These are phyloP conservation scores for Leptarthrus brevirostris DNA, from an alignment of 2,888 invertebrate genomes.

Conservation along the genomic window DNA sequence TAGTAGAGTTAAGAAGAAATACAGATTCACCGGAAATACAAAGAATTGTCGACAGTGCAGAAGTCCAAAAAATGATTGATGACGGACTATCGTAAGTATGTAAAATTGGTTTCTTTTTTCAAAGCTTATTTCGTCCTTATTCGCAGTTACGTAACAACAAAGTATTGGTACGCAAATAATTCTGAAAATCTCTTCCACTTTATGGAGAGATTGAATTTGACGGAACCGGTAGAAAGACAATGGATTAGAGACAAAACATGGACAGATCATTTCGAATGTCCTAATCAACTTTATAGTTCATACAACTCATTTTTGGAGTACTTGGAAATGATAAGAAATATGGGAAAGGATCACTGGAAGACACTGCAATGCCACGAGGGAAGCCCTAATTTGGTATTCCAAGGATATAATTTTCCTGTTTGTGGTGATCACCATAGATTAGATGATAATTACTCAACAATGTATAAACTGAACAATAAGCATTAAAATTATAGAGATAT, in stretches of 20 bases:
- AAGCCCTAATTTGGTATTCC: conserved; percentile 52
- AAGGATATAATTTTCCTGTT: conserved; percentile 42
- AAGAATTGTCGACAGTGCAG: conserved; percentile 74
- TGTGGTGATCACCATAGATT: conserved; percentile 48
- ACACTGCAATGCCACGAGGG: conserved; percentile 54
- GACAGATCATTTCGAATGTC: conserved; percentile 61
- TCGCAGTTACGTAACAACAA: conserved; percentile 78
- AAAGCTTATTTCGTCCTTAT: too few relatives aligned
- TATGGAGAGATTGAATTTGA: conserved; percentile 76
- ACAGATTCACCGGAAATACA: conserved; percentile 79
- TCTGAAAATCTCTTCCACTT: conserved; percentile 79
- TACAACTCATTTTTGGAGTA: conserved; percentile 61
- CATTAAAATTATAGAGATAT: conserved; percentile 18
- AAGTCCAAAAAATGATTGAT: conserved; percentile 81
- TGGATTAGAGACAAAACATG: conserved; percentile 74
- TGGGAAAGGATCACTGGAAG: conserved; percentile 62
- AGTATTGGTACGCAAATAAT: conserved; percentile 80
- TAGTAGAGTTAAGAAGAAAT: conserved; percentile 81
- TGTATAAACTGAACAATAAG: conserved; percentile 37
- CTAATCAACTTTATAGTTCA: conserved; percentile 59
- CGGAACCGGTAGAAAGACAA: conserved; percentile 78
- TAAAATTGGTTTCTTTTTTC: neutral
- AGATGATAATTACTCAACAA: conserved; percentile 15
- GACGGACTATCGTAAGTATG: conserved; percentile 79
- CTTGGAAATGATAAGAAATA: conserved; percentile 59